Percentiles rank a stretch among this genome's conserved stretches.
These are phyloP conservation scores for Zygogramma bicolorata DNA, from an alignment of 2,888 invertebrate genomes.

Conservation along the genomic window DNA sequence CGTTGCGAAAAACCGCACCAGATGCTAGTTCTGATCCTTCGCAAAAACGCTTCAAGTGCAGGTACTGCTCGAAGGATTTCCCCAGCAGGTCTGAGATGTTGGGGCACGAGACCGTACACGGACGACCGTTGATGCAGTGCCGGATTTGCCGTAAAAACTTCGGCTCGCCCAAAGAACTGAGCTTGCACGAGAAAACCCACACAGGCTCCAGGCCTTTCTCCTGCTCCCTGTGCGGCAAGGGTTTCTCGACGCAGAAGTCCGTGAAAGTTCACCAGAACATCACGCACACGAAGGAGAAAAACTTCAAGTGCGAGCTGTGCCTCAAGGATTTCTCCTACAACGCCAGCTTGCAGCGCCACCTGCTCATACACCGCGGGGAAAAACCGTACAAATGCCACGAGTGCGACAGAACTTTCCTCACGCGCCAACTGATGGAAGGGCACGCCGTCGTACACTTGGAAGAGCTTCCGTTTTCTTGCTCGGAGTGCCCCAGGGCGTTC, in stretches of 20 bases:
- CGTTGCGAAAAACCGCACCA: too few relatives aligned
- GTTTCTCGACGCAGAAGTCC: not conserved
- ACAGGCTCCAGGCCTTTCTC: not conserved
- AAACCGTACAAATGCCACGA: slow-evolving; percentile 10
- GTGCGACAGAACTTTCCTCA: too few relatives aligned
- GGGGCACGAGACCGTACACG: not conserved
- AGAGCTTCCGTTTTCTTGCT: not conserved
- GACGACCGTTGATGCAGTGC: not conserved
- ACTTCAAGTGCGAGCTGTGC: slow-evolving; percentile 10
- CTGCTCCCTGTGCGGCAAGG: slow-evolving; percentile 10
- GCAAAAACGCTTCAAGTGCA: not conserved
- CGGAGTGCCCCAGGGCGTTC: not conserved
- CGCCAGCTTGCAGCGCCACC: not conserved
- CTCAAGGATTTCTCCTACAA: slow-evolving; percentile 6
- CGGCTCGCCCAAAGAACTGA: not conserved
- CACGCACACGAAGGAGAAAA: slow-evolving; percentile 7
- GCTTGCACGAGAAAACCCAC: slow-evolving; percentile 6
- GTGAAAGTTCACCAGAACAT: slow-evolving; percentile 1
- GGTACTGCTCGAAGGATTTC: not conserved
- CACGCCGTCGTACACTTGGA: not conserved
- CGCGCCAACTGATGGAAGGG: too few relatives aligned
- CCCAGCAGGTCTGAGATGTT: not conserved
- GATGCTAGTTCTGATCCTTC: too few relatives aligned
- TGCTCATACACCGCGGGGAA: slow-evolving; percentile 13
- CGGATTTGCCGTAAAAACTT: slow-evolving; percentile 13